A percentile compares a stretch with the other conserved stretches of the same genome.
These are phyloP conservation scores for Pogonocherus hispidulus DNA, from an alignment of 2,888 invertebrate species.

Conservation along the genomic window DNA sequence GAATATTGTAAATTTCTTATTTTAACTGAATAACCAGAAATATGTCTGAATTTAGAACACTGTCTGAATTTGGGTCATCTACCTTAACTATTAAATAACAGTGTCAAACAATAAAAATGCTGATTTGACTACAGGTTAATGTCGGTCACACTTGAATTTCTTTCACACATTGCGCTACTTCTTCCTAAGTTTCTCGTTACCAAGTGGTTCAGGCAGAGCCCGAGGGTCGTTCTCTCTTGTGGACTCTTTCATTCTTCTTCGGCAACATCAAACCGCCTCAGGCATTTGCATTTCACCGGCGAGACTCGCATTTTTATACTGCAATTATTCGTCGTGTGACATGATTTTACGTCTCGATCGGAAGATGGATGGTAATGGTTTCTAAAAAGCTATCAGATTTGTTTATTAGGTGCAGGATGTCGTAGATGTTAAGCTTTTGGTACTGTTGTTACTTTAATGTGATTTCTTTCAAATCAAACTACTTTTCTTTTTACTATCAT, in stretches of 20 bases:
- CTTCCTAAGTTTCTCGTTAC: conserved; percentile 56
- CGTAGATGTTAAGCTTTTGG: neutral
- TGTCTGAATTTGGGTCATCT: too few relatives aligned
- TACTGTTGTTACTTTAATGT: too few relatives aligned
- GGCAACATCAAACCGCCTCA: conserved; percentile 46
- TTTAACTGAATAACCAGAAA: too few relatives aligned
- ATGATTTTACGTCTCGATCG: conserved; percentile 35
- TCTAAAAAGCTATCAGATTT: neutral
- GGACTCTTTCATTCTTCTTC: conserved; percentile 42
- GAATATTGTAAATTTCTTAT: too few relatives aligned
- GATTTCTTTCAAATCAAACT: neutral
- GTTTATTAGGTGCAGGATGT: neutral
- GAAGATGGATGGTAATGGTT: neutral
- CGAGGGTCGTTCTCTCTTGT: conserved; percentile 59
- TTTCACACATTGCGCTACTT: conserved; percentile 48
- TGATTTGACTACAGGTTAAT: conserved; percentile 35
- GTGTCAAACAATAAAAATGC: conserved; percentile 12
- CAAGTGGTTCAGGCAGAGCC: conserved; percentile 60
- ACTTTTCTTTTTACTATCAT: too few relatives aligned
- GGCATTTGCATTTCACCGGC: conserved; percentile 52
- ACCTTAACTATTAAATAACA: conserved; percentile 21
- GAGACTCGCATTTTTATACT: conserved; percentile 50
- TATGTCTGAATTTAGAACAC: too few relatives aligned
- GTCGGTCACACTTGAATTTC: conserved; percentile 45
- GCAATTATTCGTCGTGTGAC: conserved; percentile 49